Conservation (phyloP, 1,140 invertebrate genomes). For the Arion vulgaris region DNA sequence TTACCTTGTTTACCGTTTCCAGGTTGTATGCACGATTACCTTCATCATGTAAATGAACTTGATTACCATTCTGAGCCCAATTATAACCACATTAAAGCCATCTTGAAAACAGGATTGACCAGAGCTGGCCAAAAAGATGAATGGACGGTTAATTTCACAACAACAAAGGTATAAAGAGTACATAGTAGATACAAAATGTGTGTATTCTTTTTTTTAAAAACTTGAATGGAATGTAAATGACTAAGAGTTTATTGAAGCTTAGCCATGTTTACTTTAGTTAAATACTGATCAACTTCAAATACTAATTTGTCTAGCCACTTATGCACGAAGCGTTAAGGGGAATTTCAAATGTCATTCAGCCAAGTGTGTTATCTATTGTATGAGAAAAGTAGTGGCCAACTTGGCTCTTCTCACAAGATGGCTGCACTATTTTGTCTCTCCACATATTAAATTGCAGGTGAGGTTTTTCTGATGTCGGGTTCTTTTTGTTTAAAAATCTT, state of each 20-base stretch:
- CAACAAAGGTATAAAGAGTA: constrained; percentile 3
- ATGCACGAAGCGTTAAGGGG: background rate
- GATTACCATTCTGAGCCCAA: constrained; percentile 82
- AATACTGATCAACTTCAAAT: too few relatives aligned
- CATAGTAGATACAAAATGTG: too few relatives aligned
- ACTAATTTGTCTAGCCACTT: background rate
- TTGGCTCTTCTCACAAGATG: too few relatives aligned
- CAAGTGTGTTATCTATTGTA: too few relatives aligned
- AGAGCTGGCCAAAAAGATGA: constrained; percentile 50
- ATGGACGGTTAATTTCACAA: constrained; percentile 53
- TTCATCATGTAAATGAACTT: constrained; percentile 81
- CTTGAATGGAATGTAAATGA: background rate
- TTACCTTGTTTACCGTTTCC: constrained; percentile 12
- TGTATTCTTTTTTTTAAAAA: background rate
- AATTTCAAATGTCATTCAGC: too few relatives aligned
- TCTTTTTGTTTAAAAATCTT: too few relatives aligned
- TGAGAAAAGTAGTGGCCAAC: too few relatives aligned
- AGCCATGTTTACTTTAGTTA: too few relatives aligned
- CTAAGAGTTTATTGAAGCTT: background rate
- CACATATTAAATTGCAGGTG: too few relatives aligned
- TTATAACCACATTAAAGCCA: constrained; percentile 80
- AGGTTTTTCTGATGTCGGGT: too few relatives aligned
- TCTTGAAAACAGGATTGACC: constrained; percentile 76
- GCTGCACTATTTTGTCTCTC: too few relatives aligned
- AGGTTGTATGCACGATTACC: constrained; percentile 77